Percentiles rank a stretch among this genome's conserved stretches.
These are phyloP conservation scores for Drosophila helvetica DNA, from an alignment of 2,888 invertebrate genomes.

Conservation along the genomic window DNA sequence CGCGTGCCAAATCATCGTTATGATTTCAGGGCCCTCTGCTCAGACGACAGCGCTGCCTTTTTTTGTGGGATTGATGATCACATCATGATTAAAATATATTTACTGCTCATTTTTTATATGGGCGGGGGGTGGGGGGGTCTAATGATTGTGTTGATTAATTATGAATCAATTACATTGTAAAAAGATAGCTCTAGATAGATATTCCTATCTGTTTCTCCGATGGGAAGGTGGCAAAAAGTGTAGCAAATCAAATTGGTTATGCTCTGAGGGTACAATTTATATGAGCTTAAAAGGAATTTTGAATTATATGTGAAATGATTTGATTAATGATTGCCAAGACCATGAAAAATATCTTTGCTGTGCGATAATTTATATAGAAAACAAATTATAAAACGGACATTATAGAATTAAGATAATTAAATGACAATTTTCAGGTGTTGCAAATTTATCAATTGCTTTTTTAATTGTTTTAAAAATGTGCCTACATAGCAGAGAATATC, in stretches of 20 bases:
- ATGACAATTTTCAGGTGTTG: background rate
- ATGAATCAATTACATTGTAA: slow-evolving; percentile 75
- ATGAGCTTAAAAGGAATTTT: background rate
- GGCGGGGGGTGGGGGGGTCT: slow-evolving; percentile 22
- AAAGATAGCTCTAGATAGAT: slow-evolving; percentile 38
- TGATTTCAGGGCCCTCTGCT: slow-evolving; percentile 60
- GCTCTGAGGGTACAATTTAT: slow-evolving; percentile 23
- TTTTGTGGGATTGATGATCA: slow-evolving; percentile 75
- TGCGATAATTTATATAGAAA: background rate
- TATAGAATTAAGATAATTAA: background rate
- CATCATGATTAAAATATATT: slow-evolving; percentile 79
- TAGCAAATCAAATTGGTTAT: slow-evolving; percentile 44
- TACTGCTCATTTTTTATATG: slow-evolving; percentile 29
- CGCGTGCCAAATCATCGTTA: slow-evolving; percentile 82
- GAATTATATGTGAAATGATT: slow-evolving; percentile 1
- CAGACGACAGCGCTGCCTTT: slow-evolving; percentile 35
- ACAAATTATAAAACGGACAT: background rate
- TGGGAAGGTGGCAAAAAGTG: slow-evolving; percentile 31
- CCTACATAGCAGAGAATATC: background rate
- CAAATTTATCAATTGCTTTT: background rate
- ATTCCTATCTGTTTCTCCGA: slow-evolving; percentile 3
- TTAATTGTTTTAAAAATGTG: background rate
- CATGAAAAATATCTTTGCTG: background rate
- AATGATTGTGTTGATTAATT: slow-evolving; percentile 77
- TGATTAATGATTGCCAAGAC: background rate